A percentile compares a stretch with the other conserved stretches of the same genome.
phyloP scores from a whole-genome alignment of 2,797 vertebrate species.

The Darevskia mixta region DNA sequence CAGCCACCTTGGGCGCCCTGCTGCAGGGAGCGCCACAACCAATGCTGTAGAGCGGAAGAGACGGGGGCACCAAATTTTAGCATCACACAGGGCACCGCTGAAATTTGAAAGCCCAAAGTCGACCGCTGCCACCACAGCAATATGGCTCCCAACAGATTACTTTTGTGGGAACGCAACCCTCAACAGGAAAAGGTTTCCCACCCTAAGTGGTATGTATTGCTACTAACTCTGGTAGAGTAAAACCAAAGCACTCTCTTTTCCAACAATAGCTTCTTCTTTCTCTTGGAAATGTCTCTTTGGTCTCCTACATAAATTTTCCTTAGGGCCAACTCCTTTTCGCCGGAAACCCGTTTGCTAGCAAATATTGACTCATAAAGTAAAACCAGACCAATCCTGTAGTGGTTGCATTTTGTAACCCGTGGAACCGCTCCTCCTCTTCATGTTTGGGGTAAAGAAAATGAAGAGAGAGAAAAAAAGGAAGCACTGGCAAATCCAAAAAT shows the following conservation, averaged over 20 bases:
- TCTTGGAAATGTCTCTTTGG: conserved; percentile 42
- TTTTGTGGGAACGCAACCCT: too few relatives aligned
- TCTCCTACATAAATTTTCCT: conserved; percentile 69
- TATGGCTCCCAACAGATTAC: too few relatives aligned
- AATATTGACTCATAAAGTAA: conserved; percentile 52
- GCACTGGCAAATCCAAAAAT: not conserved
- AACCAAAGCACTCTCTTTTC: conserved; percentile 61
- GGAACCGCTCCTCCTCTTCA: not conserved
- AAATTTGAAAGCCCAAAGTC: too few relatives aligned
- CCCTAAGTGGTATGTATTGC: not conserved
- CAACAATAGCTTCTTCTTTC: not conserved
- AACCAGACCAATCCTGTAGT: conserved; percentile 41
- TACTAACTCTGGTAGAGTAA: conserved; percentile 44
- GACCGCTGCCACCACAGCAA: too few relatives aligned
- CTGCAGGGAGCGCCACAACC: too few relatives aligned
- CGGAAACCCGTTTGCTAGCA: conserved; percentile 61
- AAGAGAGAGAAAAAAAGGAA: not conserved
- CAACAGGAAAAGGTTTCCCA: too few relatives aligned
- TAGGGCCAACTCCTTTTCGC: conserved; percentile 65
- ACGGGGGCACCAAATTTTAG: too few relatives aligned
- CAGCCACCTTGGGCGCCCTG: too few relatives aligned
- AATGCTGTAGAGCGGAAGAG: too few relatives aligned
- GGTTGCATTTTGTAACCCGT: not conserved
- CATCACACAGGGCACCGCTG: too few relatives aligned
- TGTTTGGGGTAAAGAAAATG: not conserved